Percentiles rank a stretch among this genome's conserved stretches.
phyloP scores from a whole-genome alignment of 1,140 invertebrate species.

The Lanistes nyassanus region DNA sequence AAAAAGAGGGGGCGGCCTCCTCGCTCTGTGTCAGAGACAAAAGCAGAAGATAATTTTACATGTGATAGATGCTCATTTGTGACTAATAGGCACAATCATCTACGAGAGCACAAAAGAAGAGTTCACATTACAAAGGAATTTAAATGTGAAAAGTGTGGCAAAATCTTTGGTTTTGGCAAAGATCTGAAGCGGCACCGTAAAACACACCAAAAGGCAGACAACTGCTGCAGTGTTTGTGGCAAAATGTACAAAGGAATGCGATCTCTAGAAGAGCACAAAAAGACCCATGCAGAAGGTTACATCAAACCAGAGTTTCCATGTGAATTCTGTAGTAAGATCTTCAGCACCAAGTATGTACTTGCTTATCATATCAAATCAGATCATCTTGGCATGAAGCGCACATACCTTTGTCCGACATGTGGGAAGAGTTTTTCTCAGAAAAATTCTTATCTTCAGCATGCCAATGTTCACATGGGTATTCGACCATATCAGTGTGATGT shows the following conservation, averaged over 20 bases:
- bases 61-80: conserved; percentile 33
- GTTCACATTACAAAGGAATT: conserved; percentile 39
- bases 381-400: conserved; percentile 55
- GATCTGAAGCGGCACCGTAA: conserved; percentile 45
- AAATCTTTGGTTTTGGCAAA: conserved; percentile 49
- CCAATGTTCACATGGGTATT: conserved; percentile 59
- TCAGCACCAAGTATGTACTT: conserved; percentile 57
- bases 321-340: conserved; percentile 52
- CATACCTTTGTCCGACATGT: conserved; percentile 58
- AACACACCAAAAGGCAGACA: conserved; percentile 39
- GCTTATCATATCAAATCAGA: conserved; percentile 54
- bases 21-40: not conserved
- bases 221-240: conserved; percentile 54
- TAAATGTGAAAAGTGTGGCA: conserved; percentile 45
- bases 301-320: conserved; percentile 53
- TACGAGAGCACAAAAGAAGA: conserved; percentile 34
- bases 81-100: conserved; percentile 20
- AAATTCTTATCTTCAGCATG: conserved; percentile 55
- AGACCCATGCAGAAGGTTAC: conserved; percentile 48
- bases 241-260: conserved; percentile 49
- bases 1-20: not conserved
- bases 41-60: conserved; percentile 14
- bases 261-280: conserved; percentile 43
- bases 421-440: conserved; percentile 61
- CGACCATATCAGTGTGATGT: conserved; percentile 56